Base-by-base conservation (phyloP, 2,113 vertebrate genomes). In the Bolborhynchus lineola region DNA sequence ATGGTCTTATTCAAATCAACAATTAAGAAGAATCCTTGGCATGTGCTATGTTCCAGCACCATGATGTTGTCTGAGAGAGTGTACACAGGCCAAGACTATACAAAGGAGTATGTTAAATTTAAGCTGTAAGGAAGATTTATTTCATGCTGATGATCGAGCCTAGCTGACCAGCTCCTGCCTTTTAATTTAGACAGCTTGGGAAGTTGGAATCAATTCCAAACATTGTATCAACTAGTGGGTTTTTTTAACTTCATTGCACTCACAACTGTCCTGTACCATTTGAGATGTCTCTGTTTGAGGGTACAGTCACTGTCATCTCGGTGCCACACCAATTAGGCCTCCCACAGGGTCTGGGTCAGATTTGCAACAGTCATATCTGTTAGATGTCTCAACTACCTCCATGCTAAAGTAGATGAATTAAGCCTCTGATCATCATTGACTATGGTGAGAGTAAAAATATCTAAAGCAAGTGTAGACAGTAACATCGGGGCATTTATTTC, bases 31-130 rank as follows among this genome's bases (percentile, higher is more conserved):
- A 74, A 57, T 37, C 17, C 3, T 91, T n/a, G 8, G 16, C 11
- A 23, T 7, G 2, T 23, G 9, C 39, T 69, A 16, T 55, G 4
- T 42, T 81, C 17, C 33, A 2, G 52, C 5, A 69, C 8, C 8
- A 11, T 11, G n/a, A 17, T 14, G 2, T 37, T 60, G 4, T 69
- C 35, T 69, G 29, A 75, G 31, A 52, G 13, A 86, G 6, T 7
- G 2, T 35, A 39, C 7, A 13, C 6, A 68, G 50, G 13, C 13
- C 33, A 90, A 53, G 37, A 57, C 2, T 67, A 41, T 35, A 62
- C 1, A 77, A 80, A 69, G 0, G 0, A 62, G 0, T 62, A 52
- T 31, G 6, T 11, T 69, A 72, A 68, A 57, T 77, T 50, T 69
- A 69, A 57, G 9, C 3, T 65, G 8, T 6, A 7, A 29, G 6